These are phyloP conservation scores for Cheilosia impressa DNA, from an alignment of 2,888 invertebrate genomes.

Conservation along the genomic window DNA sequence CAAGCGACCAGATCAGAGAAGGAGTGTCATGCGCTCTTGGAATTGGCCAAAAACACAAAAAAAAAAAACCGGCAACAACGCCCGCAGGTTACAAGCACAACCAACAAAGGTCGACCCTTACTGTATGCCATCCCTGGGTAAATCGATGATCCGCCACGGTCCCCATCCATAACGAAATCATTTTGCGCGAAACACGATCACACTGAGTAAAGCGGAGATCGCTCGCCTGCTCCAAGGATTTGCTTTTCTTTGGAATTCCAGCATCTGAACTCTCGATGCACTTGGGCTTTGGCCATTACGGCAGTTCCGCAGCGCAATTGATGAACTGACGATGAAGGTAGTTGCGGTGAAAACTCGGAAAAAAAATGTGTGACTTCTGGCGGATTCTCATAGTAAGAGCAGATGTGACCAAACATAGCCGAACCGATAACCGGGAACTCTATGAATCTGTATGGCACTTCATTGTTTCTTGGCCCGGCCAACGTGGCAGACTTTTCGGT, in stretches of 20 bases:
- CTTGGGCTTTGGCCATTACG: conserved; percentile 40
- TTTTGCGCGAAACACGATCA: conserved; percentile 59
- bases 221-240: conserved; percentile 4
- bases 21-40: conserved; percentile 9
- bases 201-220: conserved; percentile 2
- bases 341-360: conserved; percentile 19
- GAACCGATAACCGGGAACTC: conserved; percentile 64
- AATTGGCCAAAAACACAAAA: background rate
- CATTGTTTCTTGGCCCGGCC: conserved; percentile 18
- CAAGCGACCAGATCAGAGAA: background rate
- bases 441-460: conserved; percentile 56
- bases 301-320: conserved; percentile 49
- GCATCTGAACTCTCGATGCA: conserved; percentile 53
- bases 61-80: conserved; percentile 5
- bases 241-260: conserved; percentile 57
- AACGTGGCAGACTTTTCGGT: conserved; percentile 54
- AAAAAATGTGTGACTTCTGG: conserved; percentile 47
- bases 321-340: conserved; percentile 68
- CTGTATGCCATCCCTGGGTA: conserved; percentile 48
- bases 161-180: conserved; percentile 71
- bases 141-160: conserved; percentile 69
- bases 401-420: conserved; percentile 68
- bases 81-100: conserved; percentile 61
- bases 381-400: conserved; percentile 38
- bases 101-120: conserved; percentile 70